phyloP scores from a whole-genome alignment of 2,888 invertebrate genomes.

The Lasioglossum oenotherae region DNA sequence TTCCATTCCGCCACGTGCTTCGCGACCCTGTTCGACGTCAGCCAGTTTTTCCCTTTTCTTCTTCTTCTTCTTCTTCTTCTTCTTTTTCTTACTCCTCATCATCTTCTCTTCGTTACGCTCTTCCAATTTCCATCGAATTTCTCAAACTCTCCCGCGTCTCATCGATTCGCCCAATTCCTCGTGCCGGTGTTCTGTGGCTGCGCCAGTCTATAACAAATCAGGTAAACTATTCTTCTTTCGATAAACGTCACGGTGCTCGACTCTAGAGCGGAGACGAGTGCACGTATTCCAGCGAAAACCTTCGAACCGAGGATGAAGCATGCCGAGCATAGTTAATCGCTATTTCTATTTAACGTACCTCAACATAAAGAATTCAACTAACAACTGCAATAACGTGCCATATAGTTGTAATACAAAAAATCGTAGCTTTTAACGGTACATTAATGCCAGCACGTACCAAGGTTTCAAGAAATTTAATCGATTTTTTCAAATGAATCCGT shows the following conservation, averaged over 20 bases:
- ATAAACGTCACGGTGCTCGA: neutral
- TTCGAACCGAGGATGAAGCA: neutral
- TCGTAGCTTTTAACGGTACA: neutral
- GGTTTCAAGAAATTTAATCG: neutral
- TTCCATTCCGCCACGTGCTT: constrained; percentile 36
- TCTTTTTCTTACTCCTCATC: neutral
- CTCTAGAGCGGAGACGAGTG: neutral
- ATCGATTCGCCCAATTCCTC: neutral
- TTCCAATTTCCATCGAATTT: neutral
- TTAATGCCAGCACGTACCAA: neutral
- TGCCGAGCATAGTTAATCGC: neutral
- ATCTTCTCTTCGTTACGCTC: neutral
- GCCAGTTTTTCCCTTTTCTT: neutral
- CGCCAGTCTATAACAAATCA: neutral
- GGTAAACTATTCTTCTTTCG: constrained; percentile 9
- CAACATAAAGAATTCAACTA: neutral
- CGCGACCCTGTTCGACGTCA: neutral
- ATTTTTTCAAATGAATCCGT: neutral
- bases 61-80: neutral
- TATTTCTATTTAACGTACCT: neutral
- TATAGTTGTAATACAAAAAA: neutral
- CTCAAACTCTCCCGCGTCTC: neutral
- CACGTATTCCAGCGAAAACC: neutral
- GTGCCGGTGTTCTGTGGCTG: constrained; percentile 4
- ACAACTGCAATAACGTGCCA: neutral